Base-by-base conservation (phyloP, 2,888 invertebrate genomes). In the Eristalis tenax region DNA sequence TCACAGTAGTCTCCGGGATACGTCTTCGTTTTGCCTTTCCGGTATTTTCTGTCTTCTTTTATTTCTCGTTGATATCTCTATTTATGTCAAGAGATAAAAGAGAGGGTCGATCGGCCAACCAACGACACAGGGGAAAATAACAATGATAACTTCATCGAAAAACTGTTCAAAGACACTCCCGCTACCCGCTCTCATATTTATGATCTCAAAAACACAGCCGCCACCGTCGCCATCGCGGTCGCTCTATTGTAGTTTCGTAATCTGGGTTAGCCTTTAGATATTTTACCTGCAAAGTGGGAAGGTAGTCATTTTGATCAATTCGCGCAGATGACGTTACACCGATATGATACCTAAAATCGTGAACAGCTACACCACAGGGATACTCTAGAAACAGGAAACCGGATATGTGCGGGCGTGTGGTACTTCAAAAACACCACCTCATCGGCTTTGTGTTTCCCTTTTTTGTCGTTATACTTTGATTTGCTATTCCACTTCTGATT, bases 221-320 rank as follows among this genome's bases (percentile, higher is more conserved):
- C 56, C 35, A 23, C 35, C 59, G 64, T 23, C 35, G 28, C 35
- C 59, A 69, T 23, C 35, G n/a, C 50, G 6, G 50, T 18, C n/a
- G 43, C 32, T 22, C 18, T 4, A n/a, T 43, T 26, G n/a, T 70
- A 63, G 18, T 28, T 28, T 57, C 23, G 15, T 74, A 43, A 68
- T 76, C 68, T 81, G 84, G 80, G 75, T 80, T 71, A 35, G 63
- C 68, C 71, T 76, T 71, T 65, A 77, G 22, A 74, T 10, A 66
- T 50, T 18, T 50, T 50, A 50, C 50, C 50, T 50, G 50, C 50
- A 2, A 18, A 50, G 50, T 50, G 50, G 18, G 18, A 18, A 50
- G 50, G 74, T 77, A 77, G 82, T 86, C 78, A 86, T 78, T 86
- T 82, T 50, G 85, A 86, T 82, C 85, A 86, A 86, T 86, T 86